A percentile compares a stretch with the other conserved stretches of the same genome.
Conservation (phyloP, 2,797 vertebrate genomes). For the Trematocara caparti region DNA sequence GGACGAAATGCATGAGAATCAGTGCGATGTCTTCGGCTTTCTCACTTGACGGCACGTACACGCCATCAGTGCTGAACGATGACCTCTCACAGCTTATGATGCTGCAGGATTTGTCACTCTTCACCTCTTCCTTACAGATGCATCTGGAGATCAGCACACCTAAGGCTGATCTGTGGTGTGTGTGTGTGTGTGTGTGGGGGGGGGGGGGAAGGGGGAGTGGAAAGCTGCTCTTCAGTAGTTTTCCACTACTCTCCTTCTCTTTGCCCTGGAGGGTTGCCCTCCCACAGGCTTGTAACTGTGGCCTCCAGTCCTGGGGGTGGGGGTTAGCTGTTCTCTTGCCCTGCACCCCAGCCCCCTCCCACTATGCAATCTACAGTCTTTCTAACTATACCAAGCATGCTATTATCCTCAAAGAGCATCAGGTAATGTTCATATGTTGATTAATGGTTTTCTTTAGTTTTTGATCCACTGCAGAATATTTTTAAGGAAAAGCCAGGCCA, state of each 20-base stretch:
- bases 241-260: too few species aligned
- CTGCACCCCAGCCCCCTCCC: background rate
- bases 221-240: too few species aligned
- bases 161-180: background rate
- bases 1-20: background rate
- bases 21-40: background rate
- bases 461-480: background rate
- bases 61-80: fast-evolving
- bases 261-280: background rate
- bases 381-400: background rate
- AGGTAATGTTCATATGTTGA: background rate
- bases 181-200: background rate
- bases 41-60: background rate
- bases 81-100: background rate
- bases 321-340: background rate
- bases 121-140: background rate
- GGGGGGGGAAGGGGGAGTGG: too few species aligned
- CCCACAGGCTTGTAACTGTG: background rate
- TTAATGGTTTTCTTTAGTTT: background rate
- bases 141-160: background rate
- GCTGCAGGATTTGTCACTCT: background rate
- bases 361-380: background rate
- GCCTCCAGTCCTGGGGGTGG: background rate
- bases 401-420: background rate
- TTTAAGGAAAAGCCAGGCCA: background rate